Evolutionary conservation across 2,113 vertebrate species (phyloP).

Genomic region (Colistium nudipinnis): DNA sequence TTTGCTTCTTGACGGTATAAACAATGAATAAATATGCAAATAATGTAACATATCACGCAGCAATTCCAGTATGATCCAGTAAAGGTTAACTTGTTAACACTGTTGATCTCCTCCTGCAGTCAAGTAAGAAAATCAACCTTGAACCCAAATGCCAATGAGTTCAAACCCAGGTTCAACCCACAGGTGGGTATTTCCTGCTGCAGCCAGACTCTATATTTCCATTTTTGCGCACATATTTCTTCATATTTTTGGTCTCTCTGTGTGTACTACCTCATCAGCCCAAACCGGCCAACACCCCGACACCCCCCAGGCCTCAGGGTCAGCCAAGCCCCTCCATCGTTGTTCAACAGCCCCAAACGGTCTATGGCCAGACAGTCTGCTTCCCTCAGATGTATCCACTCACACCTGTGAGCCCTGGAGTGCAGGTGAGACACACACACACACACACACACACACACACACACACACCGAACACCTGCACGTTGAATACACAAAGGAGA

Average conservation of each 20-base stretch:
- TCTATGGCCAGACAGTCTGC: slow-evolving; percentile 95
- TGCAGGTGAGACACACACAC: slow-evolving; percentile 89
- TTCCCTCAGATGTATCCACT: slow-evolving; percentile 99
- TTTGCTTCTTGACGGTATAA: background rate
- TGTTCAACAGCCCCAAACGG: slow-evolving; percentile 92
- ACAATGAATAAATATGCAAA: background rate
- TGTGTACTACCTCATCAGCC: slow-evolving; percentile 78
- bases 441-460: too few species aligned
- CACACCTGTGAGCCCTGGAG: slow-evolving; percentile 94
- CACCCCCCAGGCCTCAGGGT: slow-evolving; percentile 94
- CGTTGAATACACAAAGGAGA: background rate
- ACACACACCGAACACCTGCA: too few species aligned
- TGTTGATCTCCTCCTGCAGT: slow-evolving; percentile 76
- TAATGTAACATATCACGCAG: too few species aligned
- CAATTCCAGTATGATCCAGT: background rate
- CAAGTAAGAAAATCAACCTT: slow-evolving; percentile 98
- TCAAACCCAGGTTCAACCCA: slow-evolving; percentile 94
- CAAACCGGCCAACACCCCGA: slow-evolving; percentile 97
- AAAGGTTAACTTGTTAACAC: background rate
- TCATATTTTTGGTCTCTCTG: background rate
- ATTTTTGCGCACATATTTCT: background rate
- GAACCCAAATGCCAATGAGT: slow-evolving; percentile 98
- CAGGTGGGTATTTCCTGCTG: slow-evolving; percentile 82
- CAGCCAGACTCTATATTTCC: background rate
- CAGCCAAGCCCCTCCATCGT: slow-evolving; percentile 97